Percentiles rank a stretch among this genome's conserved stretches.
Conservation (phyloP, 2,797 vertebrate species). For the Chanos chanos region DNA sequence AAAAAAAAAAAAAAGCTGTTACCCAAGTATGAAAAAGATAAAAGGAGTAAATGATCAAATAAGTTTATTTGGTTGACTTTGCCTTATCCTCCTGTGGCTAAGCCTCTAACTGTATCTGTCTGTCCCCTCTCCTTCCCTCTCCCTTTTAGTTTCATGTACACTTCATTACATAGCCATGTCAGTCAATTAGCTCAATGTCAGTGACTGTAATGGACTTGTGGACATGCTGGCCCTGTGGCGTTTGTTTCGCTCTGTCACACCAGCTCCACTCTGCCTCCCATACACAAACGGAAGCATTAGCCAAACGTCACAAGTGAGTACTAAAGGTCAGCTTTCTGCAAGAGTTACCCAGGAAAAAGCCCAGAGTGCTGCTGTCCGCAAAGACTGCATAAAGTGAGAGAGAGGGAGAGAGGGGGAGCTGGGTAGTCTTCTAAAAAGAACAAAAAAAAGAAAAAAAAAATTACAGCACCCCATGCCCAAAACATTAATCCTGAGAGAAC, state of each 20-base stretch:
- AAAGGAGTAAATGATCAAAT: too few species aligned
- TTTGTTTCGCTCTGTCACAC: constrained; percentile 46
- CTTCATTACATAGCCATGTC: constrained; percentile 34
- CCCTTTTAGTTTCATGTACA: constrained; percentile 23
- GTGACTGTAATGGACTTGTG: constrained; percentile 56
- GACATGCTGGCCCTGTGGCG: constrained; percentile 55
- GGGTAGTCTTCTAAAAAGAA: background rate
- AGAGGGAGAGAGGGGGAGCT: background rate
- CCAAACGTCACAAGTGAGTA: constrained; percentile 39
- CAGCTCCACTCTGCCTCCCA: constrained; percentile 31
- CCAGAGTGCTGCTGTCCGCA: constrained; percentile 4
- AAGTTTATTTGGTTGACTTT: too few species aligned
- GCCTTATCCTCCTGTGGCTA: background rate
- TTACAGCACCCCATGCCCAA: too few species aligned
- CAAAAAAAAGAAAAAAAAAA: background rate
- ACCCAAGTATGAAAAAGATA: too few species aligned
- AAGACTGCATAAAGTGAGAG: background rate
- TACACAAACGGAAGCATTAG: constrained; percentile 18
- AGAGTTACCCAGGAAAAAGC: constrained; percentile 40
- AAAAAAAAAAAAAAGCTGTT: too few species aligned
- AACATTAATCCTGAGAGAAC: background rate
- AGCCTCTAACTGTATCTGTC: background rate
- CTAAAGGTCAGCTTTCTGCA: constrained; percentile 62
- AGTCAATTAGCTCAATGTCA: constrained; percentile 68
- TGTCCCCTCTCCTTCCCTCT: background rate